These are phyloP conservation scores for Phortica variegata DNA, from an alignment of 1,140 invertebrate species.

Conservation along the genomic window DNA sequence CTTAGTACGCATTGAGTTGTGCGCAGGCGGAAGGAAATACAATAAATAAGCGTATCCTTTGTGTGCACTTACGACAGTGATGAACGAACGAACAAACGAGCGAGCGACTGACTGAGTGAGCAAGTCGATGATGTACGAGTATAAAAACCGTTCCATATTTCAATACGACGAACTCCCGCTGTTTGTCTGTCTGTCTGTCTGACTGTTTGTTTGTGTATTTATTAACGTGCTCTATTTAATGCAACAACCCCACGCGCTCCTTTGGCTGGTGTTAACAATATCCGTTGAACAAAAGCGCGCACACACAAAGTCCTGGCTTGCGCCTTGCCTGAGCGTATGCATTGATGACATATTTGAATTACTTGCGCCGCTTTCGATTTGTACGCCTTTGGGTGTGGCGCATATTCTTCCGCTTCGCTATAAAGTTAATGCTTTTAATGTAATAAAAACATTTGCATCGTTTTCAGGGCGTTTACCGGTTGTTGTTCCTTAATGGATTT, in stretches of 20 bases:
- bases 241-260: conserved; percentile 26
- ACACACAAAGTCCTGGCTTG: conserved; percentile 3
- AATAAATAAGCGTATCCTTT: too few species aligned
- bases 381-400: not conserved
- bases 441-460: conserved; percentile 50
- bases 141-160: too few species aligned
- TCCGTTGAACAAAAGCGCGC: conserved; percentile 5
- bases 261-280: conserved; percentile 21
- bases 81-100: too few species aligned
- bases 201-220: conserved; percentile 26
- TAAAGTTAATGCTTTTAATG: conserved; percentile 50
- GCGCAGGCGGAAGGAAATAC: too few species aligned
- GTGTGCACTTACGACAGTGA: too few species aligned
- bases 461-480: conserved; percentile 30
- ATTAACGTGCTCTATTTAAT: conserved; percentile 20
- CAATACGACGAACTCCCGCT: conserved; percentile 38
- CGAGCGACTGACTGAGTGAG: too few species aligned
- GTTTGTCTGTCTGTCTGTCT: conserved; percentile 44
- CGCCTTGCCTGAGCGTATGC: conserved; percentile 13
- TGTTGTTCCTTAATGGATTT: too few species aligned
- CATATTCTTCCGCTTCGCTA: conserved; percentile 15
- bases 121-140: too few species aligned
- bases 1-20: too few species aligned
- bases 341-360: conserved; percentile 53
- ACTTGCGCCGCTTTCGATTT: conserved; percentile 8